phyloP scores from a whole-genome alignment of 2,113 vertebrate genomes.

The Gallinago media region DNA sequence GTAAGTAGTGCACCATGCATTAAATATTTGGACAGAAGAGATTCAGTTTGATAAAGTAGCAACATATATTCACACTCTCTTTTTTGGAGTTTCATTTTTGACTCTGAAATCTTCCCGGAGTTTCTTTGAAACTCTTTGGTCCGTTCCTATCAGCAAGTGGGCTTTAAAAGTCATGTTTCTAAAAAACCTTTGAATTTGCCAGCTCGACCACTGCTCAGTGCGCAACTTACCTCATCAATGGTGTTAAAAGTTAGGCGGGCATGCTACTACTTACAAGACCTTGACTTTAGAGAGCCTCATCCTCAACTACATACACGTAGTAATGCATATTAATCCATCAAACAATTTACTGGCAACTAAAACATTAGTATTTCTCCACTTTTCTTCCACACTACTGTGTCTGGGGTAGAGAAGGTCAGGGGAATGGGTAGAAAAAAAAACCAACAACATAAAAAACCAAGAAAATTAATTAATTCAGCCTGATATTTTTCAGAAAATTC shows the following conservation, averaged over 20 bases:
- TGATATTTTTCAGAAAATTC: conserved; percentile 66
- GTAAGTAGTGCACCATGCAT: conserved; percentile 73
- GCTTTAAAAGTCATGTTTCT: conserved; percentile 36
- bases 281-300: conserved; percentile 31
- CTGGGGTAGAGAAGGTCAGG: background rate
- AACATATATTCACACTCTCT: conserved; percentile 50
- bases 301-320: conserved; percentile 27
- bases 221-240: conserved; percentile 54
- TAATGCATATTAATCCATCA: conserved; percentile 51
- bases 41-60: conserved; percentile 63
- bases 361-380: conserved; percentile 68
- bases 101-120: conserved; percentile 77
- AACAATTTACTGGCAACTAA: conserved; percentile 69
- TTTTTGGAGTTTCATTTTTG: conserved; percentile 71
- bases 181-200: conserved; percentile 54
- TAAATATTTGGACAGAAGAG: conserved; percentile 68
- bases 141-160: conserved; percentile 78
- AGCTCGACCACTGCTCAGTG: conserved; percentile 29
- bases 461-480: conserved; percentile 56
- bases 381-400: conserved; percentile 49
- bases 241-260: conserved; percentile 51
- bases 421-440: conserved; percentile 15
- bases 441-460: conserved; percentile 28
- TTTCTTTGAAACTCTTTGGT: conserved; percentile 90
- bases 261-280: conserved; percentile 65